Conservation (phyloP, 2,113 vertebrate species). For the Calypte anna region DNA sequence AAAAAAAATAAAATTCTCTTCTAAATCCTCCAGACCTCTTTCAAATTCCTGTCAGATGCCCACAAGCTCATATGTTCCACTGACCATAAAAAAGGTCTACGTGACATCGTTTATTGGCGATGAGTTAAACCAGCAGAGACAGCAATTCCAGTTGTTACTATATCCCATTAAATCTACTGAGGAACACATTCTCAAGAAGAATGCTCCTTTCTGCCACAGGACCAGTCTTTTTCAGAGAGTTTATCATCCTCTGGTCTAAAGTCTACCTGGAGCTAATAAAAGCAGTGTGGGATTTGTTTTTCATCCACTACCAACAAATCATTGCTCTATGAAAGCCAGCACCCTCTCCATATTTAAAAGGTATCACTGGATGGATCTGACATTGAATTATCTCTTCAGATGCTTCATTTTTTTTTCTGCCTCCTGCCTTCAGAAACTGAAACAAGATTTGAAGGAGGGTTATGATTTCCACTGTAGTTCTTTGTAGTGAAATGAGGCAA, state of each 20-base stretch:
- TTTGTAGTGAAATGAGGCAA: too few species aligned
- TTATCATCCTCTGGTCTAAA: background rate
- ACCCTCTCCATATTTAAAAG: background rate
- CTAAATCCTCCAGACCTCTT: background rate
- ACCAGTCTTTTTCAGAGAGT: background rate
- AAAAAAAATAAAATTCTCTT: background rate
- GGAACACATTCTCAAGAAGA: background rate
- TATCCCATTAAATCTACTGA: background rate
- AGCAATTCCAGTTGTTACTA: background rate
- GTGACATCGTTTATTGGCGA: accelerated
- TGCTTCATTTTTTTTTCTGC: background rate
- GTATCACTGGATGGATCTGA: background rate
- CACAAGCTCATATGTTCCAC: background rate
- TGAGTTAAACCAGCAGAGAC: background rate
- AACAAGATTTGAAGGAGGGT: background rate
- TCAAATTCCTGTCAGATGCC: background rate
- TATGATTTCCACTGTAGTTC: too few species aligned
- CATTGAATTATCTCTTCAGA: background rate
- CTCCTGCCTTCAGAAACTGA: background rate
- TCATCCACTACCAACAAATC: background rate
- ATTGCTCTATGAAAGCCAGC: background rate
- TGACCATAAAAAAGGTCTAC: background rate
- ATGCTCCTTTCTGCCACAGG: background rate
- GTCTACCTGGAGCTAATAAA: background rate
- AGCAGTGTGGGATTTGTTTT: background rate